A percentile compares a stretch with the other conserved stretches of the same genome.
phyloP scores from a whole-genome alignment of 2,888 invertebrate genomes.

The Synanthedon andrenaeformis region DNA sequence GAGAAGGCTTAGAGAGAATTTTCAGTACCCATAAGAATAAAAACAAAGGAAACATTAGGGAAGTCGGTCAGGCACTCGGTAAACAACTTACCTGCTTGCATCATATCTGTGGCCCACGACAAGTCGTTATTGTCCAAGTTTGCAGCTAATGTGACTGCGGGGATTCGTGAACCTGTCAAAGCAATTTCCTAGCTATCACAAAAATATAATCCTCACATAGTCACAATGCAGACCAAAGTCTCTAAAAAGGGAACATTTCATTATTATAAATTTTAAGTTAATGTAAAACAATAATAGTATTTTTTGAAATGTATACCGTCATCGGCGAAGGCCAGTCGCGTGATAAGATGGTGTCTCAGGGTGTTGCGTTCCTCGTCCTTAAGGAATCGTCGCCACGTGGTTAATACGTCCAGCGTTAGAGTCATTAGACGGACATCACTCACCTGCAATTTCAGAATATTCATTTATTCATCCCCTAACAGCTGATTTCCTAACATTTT shows the following conservation, averaged over 20 bases:
- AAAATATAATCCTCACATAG: neutral
- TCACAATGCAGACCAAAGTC: neutral
- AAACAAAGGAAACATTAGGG: no score
- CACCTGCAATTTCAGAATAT: constrained; percentile 8
- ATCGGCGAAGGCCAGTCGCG: constrained; percentile 9
- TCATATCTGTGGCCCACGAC: constrained; percentile 48
- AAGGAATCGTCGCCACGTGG: constrained; percentile 37
- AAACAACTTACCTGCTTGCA: constrained; percentile 42
- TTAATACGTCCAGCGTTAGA: constrained; percentile 56
- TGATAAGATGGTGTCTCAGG: constrained; percentile 39
- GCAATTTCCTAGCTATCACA: neutral
- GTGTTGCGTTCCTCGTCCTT: constrained; percentile 15
- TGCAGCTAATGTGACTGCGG: constrained; percentile 32
- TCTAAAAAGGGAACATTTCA: no score
- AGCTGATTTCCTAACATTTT: neutral
- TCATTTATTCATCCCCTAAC: neutral
- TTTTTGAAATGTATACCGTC: constrained; percentile 21
- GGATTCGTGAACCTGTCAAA: constrained; percentile 35
- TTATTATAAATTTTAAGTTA: no score
- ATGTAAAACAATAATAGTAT: no score
- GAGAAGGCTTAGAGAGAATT: no score
- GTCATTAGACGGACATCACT: constrained; percentile 36
- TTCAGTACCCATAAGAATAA: no score
- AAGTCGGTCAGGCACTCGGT: no score
- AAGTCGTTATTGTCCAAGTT: constrained; percentile 40